Base-by-base conservation (phyloP, 2,113 vertebrate species). In the Tonatia bakeri region DNA sequence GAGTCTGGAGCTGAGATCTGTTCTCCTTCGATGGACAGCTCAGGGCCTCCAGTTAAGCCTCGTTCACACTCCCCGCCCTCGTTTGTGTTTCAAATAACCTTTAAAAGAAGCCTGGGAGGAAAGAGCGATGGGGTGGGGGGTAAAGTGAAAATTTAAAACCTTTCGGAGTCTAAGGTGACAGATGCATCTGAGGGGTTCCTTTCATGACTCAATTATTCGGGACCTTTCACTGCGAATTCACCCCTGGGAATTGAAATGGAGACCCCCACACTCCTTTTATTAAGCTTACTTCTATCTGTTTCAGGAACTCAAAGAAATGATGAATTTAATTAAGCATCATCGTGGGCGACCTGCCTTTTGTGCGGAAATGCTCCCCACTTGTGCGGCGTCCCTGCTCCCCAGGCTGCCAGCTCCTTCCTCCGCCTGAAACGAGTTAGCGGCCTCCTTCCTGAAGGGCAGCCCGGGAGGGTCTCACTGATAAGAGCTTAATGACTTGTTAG, bases 401-500 rank as follows among this genome's bases (percentile, higher is more conserved):
- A 81, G 54, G 2, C 73, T 67, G 73, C 92, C 10, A 0, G 38
- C 20, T 91, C 94, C 79, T 83, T 94, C 1, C 59, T 70, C 45
- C 40, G 85, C 10, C 83, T 72, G 61, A 70, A 90, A 75, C 83
- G 79, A 94, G 76, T 82, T 40, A 54, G 82, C 59, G 87, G 61
- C 38, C 86, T 50, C 52, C 95, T 96, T 77, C 86, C 79, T 84
- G 92, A 93, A 69, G 20, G 20, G 43, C 5, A 2, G 54, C 45
- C 16, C 1, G 1, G 11, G 36, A 11, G 3, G 5, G 47, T 33
- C 56, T 70, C 45, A 52, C 92, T 72, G 96, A 97, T 96, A 92
- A 96, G 96, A 89, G 92, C 95, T 84, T 94, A 92, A 90, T 96
- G 98, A 97, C 97, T 97, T 97, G 96, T 97, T 98, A 96, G 97